Conservation (phyloP, 2,888 invertebrate species). For the Lasioglossum calceatum region DNA sequence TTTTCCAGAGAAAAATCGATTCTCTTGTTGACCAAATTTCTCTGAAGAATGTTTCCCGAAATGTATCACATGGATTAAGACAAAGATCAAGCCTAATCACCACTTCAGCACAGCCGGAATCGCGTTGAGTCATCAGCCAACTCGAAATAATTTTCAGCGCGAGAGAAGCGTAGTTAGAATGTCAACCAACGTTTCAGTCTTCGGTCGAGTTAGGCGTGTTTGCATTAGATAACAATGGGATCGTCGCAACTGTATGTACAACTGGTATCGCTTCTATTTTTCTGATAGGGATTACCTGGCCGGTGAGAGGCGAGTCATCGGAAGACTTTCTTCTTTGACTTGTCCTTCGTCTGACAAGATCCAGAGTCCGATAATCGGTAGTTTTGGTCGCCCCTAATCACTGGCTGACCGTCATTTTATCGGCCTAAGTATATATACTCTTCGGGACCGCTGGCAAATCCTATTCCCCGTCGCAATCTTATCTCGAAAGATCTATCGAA, state of each 20-base stretch:
- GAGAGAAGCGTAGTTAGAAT: not conserved
- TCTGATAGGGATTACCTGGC: not conserved
- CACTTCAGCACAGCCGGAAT: not conserved
- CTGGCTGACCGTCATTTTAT: not conserved
- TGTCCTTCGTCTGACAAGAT: not conserved
- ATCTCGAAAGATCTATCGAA: not conserved
- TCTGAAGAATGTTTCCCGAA: too few species aligned
- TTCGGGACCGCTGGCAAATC: not conserved
- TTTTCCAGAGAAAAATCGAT: too few species aligned
- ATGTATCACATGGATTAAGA: too few species aligned
- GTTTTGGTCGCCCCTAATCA: not conserved
- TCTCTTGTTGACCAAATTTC: too few species aligned
- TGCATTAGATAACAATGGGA: conserved; percentile 1
- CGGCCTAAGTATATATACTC: not conserved
- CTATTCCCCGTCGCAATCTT: not conserved
- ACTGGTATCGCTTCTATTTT: conserved; percentile 11
- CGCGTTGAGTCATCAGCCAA: not conserved
- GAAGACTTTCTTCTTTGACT: not conserved
- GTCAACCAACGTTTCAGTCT: not conserved
- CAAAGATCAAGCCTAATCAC: too few species aligned
- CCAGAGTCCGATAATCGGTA: not conserved
- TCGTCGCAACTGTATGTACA: conserved; percentile 10
- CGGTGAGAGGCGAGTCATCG: not conserved
- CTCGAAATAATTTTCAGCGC: not conserved
- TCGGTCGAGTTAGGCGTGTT: not conserved